phyloP scores from a whole-genome alignment of 2,113 vertebrate genomes.

The Rattus rattus region DNA sequence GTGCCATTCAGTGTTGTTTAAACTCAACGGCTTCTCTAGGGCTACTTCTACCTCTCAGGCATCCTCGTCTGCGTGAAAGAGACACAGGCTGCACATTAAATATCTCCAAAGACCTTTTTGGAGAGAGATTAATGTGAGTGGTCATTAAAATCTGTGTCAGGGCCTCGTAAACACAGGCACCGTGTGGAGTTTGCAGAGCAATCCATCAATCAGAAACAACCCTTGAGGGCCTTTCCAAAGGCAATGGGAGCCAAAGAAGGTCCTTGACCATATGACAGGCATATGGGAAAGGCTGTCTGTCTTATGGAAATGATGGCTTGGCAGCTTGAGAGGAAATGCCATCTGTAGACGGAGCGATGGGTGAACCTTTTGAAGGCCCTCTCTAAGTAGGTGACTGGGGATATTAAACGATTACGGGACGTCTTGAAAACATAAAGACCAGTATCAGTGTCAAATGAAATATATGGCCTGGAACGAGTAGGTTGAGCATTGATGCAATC shows the following conservation, averaged over 20 bases:
- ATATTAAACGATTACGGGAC: not conserved
- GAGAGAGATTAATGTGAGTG: slow-evolving; percentile 78
- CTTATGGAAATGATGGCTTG: not conserved
- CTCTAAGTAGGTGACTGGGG: not conserved
- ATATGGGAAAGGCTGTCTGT: slow-evolving; percentile 62
- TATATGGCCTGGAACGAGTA: not conserved
- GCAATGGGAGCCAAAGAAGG: slow-evolving; percentile 65
- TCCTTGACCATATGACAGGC: slow-evolving; percentile 72
- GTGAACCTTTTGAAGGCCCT: not conserved
- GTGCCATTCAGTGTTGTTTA: slow-evolving; percentile 62
- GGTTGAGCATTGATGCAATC: not conserved
- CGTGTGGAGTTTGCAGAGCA: slow-evolving; percentile 62
- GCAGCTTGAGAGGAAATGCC: slow-evolving; percentile 15
- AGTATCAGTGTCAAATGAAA: not conserved
- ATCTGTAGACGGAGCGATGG: not conserved
- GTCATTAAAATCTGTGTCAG: slow-evolving; percentile 78
- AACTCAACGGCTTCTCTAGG: slow-evolving; percentile 59
- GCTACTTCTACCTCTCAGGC: slow-evolving; percentile 58
- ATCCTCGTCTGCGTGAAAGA: slow-evolving; percentile 45
- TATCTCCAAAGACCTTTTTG: slow-evolving; percentile 73
- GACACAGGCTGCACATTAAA: slow-evolving; percentile 63
- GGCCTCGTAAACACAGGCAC: slow-evolving; percentile 68
- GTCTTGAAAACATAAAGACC: not conserved
- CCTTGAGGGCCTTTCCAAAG: slow-evolving; percentile 66
- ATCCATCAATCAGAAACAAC: slow-evolving; percentile 75